Base-by-base conservation (phyloP, 2,113 vertebrate species). In the Crotalus viridis region DNA sequence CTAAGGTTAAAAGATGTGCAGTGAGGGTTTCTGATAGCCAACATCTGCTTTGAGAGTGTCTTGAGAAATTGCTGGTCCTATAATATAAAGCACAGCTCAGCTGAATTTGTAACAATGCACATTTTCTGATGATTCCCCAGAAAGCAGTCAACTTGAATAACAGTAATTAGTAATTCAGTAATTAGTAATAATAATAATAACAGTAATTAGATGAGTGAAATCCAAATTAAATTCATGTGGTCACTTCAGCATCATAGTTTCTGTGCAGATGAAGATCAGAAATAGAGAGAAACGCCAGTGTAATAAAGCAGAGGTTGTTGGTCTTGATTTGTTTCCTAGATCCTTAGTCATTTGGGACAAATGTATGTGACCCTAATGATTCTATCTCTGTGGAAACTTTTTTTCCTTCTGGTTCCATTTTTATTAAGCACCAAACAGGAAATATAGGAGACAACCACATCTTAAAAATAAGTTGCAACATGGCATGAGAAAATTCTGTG, bases 341-440 rank as follows among this genome's bases (percentile, higher is more conserved):
- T 86, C 19, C 4, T 33, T 64, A 57, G 46, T 17, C 61, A 88
- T 43, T 33, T 52, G 39, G n/a, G 26, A 17, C n/a, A 69, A 19
- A 26, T 8, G 7, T 54, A 10, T 12, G 33, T 43, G 51, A 7
- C 13, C 21, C 48, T 4, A 43, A 13, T 9, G 3, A 22, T 46
- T 86, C n/a, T 55, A 22, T 21, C 57, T 21, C 46, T 88, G 22
- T 88, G 48, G 59, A 51, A 74, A n/a, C 46, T 1, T 87, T 24
- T 43, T 87, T 43, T 21, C 48, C 57, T 88, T 54, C 22, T 61
- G 57, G 56, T 91, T 54, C n/a, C 22, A 8, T 74, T 88, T 87
- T 69, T 87, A 87, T 69, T 52, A 87, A 87, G 85, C 87, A 57
- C 91, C 91, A 87, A 92, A 88, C 81, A 87, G 90, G 74, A 91